A percentile compares a stretch with the other conserved stretches of the same genome.
Conservation (phyloP, 2,113 vertebrate genomes). For the Semnornis frantzii region DNA sequence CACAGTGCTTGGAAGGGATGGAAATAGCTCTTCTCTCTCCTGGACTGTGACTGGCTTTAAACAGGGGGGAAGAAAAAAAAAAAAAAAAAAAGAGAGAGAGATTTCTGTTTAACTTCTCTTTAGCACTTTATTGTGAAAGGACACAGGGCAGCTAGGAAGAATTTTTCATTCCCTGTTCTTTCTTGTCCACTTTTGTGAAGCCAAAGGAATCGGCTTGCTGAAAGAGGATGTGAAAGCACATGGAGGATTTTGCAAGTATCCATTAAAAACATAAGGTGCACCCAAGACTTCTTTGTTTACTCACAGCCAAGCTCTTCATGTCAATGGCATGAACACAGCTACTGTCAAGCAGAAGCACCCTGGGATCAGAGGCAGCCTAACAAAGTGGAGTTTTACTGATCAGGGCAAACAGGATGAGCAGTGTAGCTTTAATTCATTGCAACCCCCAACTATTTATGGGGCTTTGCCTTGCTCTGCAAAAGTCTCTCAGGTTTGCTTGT, state of each 20-base stretch:
- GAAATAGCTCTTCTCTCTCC: background rate
- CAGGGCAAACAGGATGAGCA: background rate
- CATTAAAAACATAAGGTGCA: background rate
- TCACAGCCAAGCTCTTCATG: background rate
- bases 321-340: background rate
- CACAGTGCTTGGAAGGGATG: background rate
- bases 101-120: background rate
- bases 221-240: background rate
- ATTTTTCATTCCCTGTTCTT: background rate
- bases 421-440: background rate
- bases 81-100: background rate
- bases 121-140: background rate
- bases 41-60: accelerated
- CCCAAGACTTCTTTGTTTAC: background rate
- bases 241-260: background rate
- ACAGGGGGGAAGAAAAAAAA: background rate
- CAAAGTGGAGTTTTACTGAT: background rate
- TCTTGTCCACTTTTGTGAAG: accelerated
- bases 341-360: background rate
- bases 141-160: background rate
- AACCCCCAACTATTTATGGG: background rate
- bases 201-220: background rate
- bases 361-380: background rate
- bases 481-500: background rate
- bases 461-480: background rate